Evolutionary conservation across 2,888 invertebrate genomes (phyloP), one percentile per base, ranked within the genome.

Genomic region (Kuschelorhynchus macadamiae): DNA sequence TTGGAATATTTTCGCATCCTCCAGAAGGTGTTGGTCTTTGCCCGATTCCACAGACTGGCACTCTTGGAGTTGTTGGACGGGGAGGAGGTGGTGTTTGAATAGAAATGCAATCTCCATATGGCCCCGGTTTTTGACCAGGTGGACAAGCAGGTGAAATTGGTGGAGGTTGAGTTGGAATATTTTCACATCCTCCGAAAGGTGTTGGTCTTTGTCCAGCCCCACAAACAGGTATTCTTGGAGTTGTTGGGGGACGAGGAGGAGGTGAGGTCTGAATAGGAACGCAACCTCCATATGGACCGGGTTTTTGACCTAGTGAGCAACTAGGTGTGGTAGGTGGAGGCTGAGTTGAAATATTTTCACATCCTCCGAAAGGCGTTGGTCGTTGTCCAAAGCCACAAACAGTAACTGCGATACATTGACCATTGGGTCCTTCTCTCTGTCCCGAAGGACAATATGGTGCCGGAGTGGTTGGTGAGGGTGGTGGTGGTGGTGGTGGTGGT

Each of bases 141-240:
- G 72, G 73, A 69, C 76, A 77, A 2, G 62, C 42, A 32, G 68
- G 68, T 30, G 32, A n/a, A n/a, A n/a, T 12, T 47, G 66, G 60
- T 5, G 67, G 39, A 44, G 56, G 49, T n/a, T n/a, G n/a, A n/a
- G n/a, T n/a, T n/a, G 39, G 25, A 7, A 60, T 61, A 30, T 17
- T 25, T 9, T 46, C 41, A 50, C 67, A 71, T 12, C 82, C 30
- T 30, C 81, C 1, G 80, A 76, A 72, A 1, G 57, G 50, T 9
- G 41, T 42, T 14, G 30, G 41, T 11, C 60, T 64, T 65, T 59
- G 52, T 33, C 72, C 72, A 44, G 66, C 21, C 7, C 56, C 25
- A 18, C 64, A 64, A 36, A 52, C 50, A 21, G 59, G 44, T 21
- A n/a, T 46, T 21, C 33, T 12, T 25, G 62, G 17, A 8, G 59